phyloP scores from a whole-genome alignment of 2,113 vertebrate species.

The Donacobius atricapilla region DNA sequence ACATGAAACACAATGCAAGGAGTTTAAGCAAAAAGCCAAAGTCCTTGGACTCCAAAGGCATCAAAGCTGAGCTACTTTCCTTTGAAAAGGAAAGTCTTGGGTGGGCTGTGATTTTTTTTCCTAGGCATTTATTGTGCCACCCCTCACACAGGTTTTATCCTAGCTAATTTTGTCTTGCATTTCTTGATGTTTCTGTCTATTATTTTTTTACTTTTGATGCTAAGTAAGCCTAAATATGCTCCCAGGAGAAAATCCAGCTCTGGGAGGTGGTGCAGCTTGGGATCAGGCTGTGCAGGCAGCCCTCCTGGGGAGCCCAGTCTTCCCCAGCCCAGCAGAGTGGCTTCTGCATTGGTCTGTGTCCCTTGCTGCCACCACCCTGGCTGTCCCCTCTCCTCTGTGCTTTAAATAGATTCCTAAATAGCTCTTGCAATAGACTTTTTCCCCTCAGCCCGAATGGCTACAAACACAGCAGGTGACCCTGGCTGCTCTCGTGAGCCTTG shows the following conservation, averaged over 20 bases:
- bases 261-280: neutral
- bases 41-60: slow-evolving; percentile 32
- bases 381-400: neutral
- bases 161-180: slow-evolving; percentile 25
- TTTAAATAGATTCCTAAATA: neutral
- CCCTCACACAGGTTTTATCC: slow-evolving; percentile 4
- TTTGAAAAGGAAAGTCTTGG: slow-evolving; percentile 53
- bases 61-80: slow-evolving; percentile 45
- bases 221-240: neutral
- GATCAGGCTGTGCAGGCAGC: neutral
- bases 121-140: neutral
- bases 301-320: neutral
- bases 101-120: slow-evolving; percentile 33
- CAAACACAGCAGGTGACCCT: neutral
- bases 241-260: neutral
- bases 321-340: neutral
- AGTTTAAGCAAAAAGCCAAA: slow-evolving; percentile 12
- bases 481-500: neutral
- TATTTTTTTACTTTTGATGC: slow-evolving; percentile 20
- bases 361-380: neutral
- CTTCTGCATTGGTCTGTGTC: neutral
- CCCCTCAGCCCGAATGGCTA: neutral
- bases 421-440: neutral
- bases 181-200: neutral
- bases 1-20: slow-evolving; percentile 27